These are phyloP conservation scores for Timandra comae DNA, from an alignment of 2,888 invertebrate species.

Conservation along the genomic window DNA sequence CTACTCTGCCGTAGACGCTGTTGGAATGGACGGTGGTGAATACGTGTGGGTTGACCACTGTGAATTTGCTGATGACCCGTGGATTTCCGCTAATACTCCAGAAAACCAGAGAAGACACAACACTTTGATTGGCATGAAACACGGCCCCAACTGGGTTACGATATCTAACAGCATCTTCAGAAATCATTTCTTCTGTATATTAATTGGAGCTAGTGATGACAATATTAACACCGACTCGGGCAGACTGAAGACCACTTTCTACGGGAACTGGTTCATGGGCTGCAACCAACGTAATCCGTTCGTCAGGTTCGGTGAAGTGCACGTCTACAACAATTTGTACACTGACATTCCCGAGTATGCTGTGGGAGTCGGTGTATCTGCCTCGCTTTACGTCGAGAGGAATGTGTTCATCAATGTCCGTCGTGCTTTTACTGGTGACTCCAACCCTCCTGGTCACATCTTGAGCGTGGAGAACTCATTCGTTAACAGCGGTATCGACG, in stretches of 20 bases:
- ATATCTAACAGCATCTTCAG: neutral
- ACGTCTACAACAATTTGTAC: constrained; percentile 11
- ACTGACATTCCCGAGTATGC: constrained; percentile 8
- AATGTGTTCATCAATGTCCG: constrained; percentile 8
- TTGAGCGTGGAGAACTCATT: constrained; percentile 4
- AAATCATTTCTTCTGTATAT: neutral
- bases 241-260: constrained; percentile 1
- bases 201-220: neutral
- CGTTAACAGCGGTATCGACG: constrained; percentile 5
- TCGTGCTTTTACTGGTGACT: constrained; percentile 2
- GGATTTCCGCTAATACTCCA: neutral
- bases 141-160: neutral
- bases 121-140: neutral
- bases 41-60: constrained; percentile 2
- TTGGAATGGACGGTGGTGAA: neutral
- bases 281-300: constrained; percentile 8
- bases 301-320: constrained; percentile 11
- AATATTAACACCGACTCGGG: constrained; percentile 2
- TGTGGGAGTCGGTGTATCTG: constrained; percentile 5
- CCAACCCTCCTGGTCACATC: constrained; percentile 3
- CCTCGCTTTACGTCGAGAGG: constrained; percentile 7
- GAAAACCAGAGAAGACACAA: constrained; percentile 1
- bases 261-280: constrained; percentile 3
- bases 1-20: neutral
- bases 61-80: constrained; percentile 1